Base-by-base conservation (phyloP, 1,140 invertebrate species). In the Brachionus manjavacas region DNA sequence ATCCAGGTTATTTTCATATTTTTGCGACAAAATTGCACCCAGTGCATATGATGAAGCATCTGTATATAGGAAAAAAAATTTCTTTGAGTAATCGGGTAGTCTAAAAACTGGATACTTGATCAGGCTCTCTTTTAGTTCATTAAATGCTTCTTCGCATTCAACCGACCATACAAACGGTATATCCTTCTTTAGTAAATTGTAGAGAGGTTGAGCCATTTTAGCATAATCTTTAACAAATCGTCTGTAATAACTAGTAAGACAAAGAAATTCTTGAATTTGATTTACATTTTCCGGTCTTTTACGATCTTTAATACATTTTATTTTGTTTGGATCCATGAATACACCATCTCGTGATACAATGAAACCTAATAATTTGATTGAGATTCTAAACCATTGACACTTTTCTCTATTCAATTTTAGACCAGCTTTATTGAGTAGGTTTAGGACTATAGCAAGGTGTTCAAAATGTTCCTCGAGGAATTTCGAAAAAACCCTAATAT, bases 351-450 rank as follows among this genome's bases (percentile, higher is more conserved):
- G 49, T 6, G 72, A 79, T 2, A 87, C 80, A 31, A 85, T 85
- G 80, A 87, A 87, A 0, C 90, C 90, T 28, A 91, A 85, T 85
- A 89, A 90, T 31, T 86, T 84, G 1, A 91, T 64, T 78, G 88
- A 85, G 9, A 55, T 68, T 68, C 86, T 85, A 35, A 86, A 88
- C 85, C 91, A 91, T 46, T 88, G 72, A 49, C 86, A 89, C 87
- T 91, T 90, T 74, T 87, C 64, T 1, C 88, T 85, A n/a, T 89
- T 90, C 3, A 91, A 86, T 6, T 88, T 90, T 3, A 91, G 85
- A 12, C 87, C 87, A 7, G 89, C 88, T 52, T 86, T 80, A 23
- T 80, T 76, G 4, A 91, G 85, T 41, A 86, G 85, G n/a, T 87
- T 64, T 4, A 91, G 1, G n/a, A 92, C 86, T 60, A 85, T 79